Percentiles rank a stretch among this genome's conserved stretches.
Evolutionary conservation across 2,888 invertebrate species (phyloP).

Genomic region (Polydrusus pterygomalis): DNA sequence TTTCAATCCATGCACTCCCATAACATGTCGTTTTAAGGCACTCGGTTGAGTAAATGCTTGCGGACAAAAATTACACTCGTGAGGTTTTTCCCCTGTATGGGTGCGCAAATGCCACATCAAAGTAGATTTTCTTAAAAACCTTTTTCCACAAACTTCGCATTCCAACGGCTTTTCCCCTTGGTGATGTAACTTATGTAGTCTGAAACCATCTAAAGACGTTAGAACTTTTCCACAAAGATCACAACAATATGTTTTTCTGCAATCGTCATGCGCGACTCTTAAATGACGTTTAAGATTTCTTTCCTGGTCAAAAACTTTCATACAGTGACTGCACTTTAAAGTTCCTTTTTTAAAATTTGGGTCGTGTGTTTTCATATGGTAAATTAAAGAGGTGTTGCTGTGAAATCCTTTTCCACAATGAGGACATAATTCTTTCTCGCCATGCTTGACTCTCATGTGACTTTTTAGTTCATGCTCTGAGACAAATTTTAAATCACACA

Average conservation of each 20-base stretch:
- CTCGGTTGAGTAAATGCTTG: slow-evolving; percentile 72
- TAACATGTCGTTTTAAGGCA: slow-evolving; percentile 35
- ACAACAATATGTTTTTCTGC: slow-evolving; percentile 61
- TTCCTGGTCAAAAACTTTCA: slow-evolving; percentile 39
- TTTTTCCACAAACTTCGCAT: slow-evolving; percentile 54
- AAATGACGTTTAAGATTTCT: slow-evolving; percentile 22
- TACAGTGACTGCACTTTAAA: slow-evolving; percentile 42
- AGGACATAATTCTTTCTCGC: slow-evolving; percentile 16
- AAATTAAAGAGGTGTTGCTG: slow-evolving; percentile 17
- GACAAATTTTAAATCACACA: slow-evolving; percentile 53
- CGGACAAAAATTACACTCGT: slow-evolving; percentile 74
- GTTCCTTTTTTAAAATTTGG: slow-evolving; percentile 30
- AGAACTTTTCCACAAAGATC: slow-evolving; percentile 65
- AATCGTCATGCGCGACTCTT: slow-evolving; percentile 9
- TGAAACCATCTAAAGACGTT: slow-evolving; percentile 59
- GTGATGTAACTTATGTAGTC: slow-evolving; percentile 70
- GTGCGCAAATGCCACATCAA: slow-evolving; percentile 71
- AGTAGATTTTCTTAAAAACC: slow-evolving; percentile 73
- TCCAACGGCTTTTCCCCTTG: slow-evolving; percentile 61
- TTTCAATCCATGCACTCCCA: slow-evolving; percentile 61
- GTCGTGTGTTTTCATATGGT: slow-evolving; percentile 38
- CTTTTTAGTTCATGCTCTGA: slow-evolving; percentile 48
- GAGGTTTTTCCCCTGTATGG: slow-evolving; percentile 75
- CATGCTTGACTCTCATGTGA: slow-evolving; percentile 54
- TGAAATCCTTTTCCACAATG: slow-evolving; percentile 31